Evolutionary conservation across 2,888 invertebrate genomes (phyloP).

Genomic region (Andricus curvator): DNA sequence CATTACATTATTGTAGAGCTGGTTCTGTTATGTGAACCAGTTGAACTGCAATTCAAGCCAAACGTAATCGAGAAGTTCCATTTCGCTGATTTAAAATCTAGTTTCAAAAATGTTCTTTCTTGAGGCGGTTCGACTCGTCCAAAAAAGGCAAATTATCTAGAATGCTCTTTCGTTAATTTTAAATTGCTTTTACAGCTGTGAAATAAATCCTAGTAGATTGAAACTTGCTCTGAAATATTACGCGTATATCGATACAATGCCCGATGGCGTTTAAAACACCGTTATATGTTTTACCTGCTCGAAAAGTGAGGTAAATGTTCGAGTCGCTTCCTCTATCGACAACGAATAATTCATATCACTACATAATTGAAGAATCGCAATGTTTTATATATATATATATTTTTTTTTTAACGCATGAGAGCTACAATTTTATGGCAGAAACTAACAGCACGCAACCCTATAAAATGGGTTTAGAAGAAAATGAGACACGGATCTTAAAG

Average conservation of each 20-base stretch:
- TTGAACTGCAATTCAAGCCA: background rate
- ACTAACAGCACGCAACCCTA: background rate
- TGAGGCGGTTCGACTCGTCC: too few relatives aligned
- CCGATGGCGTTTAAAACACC: background rate
- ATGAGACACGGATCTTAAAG: background rate
- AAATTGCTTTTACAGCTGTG: background rate
- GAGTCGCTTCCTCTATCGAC: too few relatives aligned
- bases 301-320: background rate
- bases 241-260: background rate
- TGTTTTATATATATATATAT: too few relatives aligned
- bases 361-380: too few relatives aligned
- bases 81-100: background rate
- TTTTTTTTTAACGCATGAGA: too few relatives aligned
- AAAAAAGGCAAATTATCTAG: too few relatives aligned
- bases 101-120: background rate
- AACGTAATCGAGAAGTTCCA: background rate
- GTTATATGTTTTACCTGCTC: background rate
- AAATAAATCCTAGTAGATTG: background rate
- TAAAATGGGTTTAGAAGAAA: background rate
- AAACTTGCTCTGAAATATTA: background rate
- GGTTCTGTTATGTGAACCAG: background rate
- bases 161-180: background rate
- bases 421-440: too few relatives aligned
- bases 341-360: too few relatives aligned
- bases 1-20: background rate